Percentiles rank a stretch among this genome's conserved stretches.
phyloP scores from a whole-genome alignment of 2,888 invertebrate genomes.

The Philereme vetulata region DNA sequence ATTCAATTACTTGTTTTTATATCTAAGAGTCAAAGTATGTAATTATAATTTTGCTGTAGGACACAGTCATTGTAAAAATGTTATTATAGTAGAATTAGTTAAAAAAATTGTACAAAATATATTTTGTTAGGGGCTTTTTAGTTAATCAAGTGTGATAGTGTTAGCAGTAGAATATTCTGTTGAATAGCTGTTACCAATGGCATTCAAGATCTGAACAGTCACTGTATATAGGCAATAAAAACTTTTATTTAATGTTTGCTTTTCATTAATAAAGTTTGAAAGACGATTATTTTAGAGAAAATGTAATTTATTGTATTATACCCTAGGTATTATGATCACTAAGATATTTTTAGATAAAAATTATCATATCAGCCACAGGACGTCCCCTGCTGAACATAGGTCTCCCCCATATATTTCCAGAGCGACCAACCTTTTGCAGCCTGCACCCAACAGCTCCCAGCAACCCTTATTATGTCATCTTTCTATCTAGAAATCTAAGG shows the following conservation, averaged over 20 bases:
- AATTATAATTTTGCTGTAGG: slow-evolving; percentile 65
- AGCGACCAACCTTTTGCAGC: too few relatives aligned
- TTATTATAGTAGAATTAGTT: slow-evolving; percentile 69
- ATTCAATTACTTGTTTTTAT: slow-evolving; percentile 54
- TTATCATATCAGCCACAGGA: too few relatives aligned
- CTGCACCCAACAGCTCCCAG: too few relatives aligned
- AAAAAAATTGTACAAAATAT: slow-evolving; percentile 74
- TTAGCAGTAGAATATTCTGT: slow-evolving; percentile 56
- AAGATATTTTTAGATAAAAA: too few relatives aligned
- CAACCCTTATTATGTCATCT: too few relatives aligned
- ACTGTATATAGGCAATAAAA: slow-evolving; percentile 65
- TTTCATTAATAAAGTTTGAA: slow-evolving; percentile 9
- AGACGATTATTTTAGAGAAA: too few relatives aligned
- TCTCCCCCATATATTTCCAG: too few relatives aligned
- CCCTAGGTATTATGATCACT: too few relatives aligned
- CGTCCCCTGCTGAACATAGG: too few relatives aligned
- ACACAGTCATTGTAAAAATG: slow-evolving; percentile 65
- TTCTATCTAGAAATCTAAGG: too few relatives aligned
- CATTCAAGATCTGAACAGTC: slow-evolving; percentile 45
- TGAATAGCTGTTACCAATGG: slow-evolving; percentile 57
- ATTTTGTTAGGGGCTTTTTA: slow-evolving; percentile 71
- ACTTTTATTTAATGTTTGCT: slow-evolving; percentile 38
- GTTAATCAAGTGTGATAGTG: slow-evolving; percentile 65
- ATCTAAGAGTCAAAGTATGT: slow-evolving; percentile 53
- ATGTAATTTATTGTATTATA: too few relatives aligned